Conservation (phyloP, 2,888 invertebrate genomes). For the Scaptomyza flava region DNA sequence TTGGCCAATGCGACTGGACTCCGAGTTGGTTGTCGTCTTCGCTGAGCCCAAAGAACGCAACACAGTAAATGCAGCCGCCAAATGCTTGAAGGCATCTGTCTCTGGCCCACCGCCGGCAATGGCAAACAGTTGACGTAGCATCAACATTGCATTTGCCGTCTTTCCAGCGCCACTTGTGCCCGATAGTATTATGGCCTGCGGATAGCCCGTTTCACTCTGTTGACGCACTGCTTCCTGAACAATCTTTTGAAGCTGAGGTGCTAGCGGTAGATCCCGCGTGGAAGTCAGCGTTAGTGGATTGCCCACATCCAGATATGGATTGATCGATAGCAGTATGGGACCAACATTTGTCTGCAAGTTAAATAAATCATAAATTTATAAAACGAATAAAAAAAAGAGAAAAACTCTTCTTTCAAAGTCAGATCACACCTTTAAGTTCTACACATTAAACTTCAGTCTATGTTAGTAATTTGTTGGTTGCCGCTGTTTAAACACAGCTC, state of each 20-base stretch:
- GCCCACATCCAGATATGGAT: constrained; percentile 94
- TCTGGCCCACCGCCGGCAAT: constrained; percentile 97
- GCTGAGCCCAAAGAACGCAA: constrained; percentile 95
- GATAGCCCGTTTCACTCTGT: constrained; percentile 97
- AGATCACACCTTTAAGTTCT: background rate
- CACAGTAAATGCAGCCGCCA: constrained; percentile 97
- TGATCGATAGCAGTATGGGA: constrained; percentile 94
- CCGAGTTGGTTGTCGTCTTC: constrained; percentile 94
- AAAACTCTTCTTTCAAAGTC: background rate
- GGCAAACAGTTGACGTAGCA: constrained; percentile 95
- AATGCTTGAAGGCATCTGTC: constrained; percentile 97
- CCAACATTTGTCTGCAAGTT: constrained; percentile 94
- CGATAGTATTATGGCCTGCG: constrained; percentile 96
- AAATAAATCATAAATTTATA: background rate
- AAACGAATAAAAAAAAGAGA: no score
- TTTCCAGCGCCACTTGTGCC: constrained; percentile 97
- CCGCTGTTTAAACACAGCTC: constrained; percentile 8
- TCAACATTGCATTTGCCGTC: constrained; percentile 95
- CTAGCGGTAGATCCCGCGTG: constrained; percentile 89
- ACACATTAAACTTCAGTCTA: background rate
- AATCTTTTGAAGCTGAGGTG: constrained; percentile 93
- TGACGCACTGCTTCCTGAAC: constrained; percentile 96
- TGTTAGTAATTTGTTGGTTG: background rate
- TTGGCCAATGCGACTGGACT: constrained; percentile 97
- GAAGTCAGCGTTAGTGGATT: constrained; percentile 94